Evolutionary conservation across 2,888 invertebrate species (phyloP).

Genomic region (Hemicrepidius hirtus): DNA sequence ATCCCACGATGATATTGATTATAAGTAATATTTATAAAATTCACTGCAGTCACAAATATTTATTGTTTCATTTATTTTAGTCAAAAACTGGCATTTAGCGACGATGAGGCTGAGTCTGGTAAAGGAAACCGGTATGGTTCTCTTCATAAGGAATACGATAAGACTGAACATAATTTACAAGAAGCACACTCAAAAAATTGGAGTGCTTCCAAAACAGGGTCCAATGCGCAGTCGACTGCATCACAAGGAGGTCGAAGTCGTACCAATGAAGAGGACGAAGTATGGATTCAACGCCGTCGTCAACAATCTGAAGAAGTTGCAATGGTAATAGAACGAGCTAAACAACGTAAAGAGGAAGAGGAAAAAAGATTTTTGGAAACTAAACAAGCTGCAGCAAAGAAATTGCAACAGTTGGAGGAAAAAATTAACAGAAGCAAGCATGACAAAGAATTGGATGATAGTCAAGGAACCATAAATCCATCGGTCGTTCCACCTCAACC

Average conservation of each 20-base stretch:
- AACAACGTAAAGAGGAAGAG: slow-evolving; percentile 91
- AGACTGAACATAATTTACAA: slow-evolving; percentile 58
- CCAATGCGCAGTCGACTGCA: slow-evolving; percentile 56
- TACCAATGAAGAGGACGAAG: slow-evolving; percentile 75
- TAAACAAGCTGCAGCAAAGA: slow-evolving; percentile 78
- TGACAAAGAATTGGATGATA: slow-evolving; percentile 71
- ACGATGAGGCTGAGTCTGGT: slow-evolving; percentile 82
- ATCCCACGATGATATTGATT: slow-evolving; percentile 94
- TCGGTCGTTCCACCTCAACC: slow-evolving; percentile 69
- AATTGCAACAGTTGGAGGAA: slow-evolving; percentile 81
- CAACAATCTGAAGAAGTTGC: slow-evolving; percentile 83
- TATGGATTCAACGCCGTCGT: slow-evolving; percentile 83
- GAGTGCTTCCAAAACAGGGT: slow-evolving; percentile 68
- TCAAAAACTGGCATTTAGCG: slow-evolving; percentile 95
- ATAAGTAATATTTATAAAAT: slow-evolving; percentile 77
- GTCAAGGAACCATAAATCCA: slow-evolving; percentile 70
- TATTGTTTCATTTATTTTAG: slow-evolving; percentile 70
- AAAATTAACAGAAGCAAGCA: slow-evolving; percentile 77
- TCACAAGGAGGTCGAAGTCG: slow-evolving; percentile 54
- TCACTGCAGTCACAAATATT: not conserved
- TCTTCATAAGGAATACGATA: slow-evolving; percentile 60
- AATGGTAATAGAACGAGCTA: slow-evolving; percentile 87
- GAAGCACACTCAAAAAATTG: slow-evolving; percentile 61
- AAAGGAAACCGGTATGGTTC: slow-evolving; percentile 59
- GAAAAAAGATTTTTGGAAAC: slow-evolving; percentile 84